These are phyloP conservation scores for Anas capensis DNA, from an alignment of 2,797 vertebrate species.

Conservation along the genomic window DNA sequence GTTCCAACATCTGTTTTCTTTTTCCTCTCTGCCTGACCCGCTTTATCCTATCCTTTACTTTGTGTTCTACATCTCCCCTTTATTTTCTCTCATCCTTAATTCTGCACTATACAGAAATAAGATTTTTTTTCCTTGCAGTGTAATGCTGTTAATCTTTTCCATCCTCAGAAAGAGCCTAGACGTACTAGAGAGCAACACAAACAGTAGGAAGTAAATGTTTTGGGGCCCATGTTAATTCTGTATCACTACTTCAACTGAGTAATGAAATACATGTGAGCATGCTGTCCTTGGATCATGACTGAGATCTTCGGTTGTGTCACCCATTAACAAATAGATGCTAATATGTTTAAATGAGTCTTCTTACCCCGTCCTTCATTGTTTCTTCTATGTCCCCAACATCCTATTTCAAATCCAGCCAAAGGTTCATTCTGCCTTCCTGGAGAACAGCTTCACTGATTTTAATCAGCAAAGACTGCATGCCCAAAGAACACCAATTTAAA, in stretches of 20 bases:
- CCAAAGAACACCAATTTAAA: not conserved
- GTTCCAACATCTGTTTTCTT: slow-evolving; percentile 58
- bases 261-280: not conserved
- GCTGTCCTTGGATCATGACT: not conserved
- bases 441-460: not conserved
- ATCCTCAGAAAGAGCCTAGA: not conserved
- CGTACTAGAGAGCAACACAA: not conserved
- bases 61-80: not conserved
- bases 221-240: not conserved
- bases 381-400: not conserved
- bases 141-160: not conserved
- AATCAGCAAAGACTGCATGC: not conserved
- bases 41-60: not conserved
- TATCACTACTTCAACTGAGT: not conserved
- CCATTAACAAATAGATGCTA: not conserved
- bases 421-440: not conserved
- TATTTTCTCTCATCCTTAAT: not conserved
- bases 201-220: not conserved
- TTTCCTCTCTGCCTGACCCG: not conserved
- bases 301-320: not conserved
- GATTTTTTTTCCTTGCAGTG: not conserved
- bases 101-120: not conserved
- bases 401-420: not conserved
- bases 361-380: not conserved
- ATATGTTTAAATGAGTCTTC: not conserved